Percentiles rank a stretch among this genome's conserved stretches.
Conservation (phyloP, 2,797 vertebrate genomes). For the Pantherophis vulpinus region DNA sequence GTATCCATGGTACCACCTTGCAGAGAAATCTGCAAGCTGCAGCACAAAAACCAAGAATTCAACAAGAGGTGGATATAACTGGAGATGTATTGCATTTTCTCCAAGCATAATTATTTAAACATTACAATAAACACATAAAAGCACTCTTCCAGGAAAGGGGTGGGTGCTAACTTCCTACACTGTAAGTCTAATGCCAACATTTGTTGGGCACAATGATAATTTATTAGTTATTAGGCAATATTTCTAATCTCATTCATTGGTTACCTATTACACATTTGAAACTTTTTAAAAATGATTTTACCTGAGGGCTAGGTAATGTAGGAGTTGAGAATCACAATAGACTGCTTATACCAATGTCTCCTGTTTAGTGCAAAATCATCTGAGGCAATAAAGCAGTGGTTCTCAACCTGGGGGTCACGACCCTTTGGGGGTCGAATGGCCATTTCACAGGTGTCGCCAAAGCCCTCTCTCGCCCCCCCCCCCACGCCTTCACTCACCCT, state of each 20-base stretch:
- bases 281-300: not conserved
- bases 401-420: too few species aligned
- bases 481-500: too few species aligned
- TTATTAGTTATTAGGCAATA: not conserved
- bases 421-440: too few species aligned
- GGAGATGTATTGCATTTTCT: not conserved
- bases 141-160: too few species aligned
- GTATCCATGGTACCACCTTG: not conserved
- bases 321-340: not conserved
- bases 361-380: not conserved
- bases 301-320: not conserved
- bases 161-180: too few species aligned
- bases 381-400: not conserved
- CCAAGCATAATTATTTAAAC: not conserved
- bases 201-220: not conserved
- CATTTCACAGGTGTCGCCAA: too few species aligned
- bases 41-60: not conserved
- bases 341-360: not conserved
- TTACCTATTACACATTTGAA: not conserved
- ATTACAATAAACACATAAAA: not conserved
- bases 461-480: too few species aligned
- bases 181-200: not conserved
- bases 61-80: not conserved
- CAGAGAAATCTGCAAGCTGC: not conserved
- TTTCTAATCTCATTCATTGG: not conserved